phyloP scores from a whole-genome alignment of 1,140 invertebrate species.

The Lethrus apterus region DNA sequence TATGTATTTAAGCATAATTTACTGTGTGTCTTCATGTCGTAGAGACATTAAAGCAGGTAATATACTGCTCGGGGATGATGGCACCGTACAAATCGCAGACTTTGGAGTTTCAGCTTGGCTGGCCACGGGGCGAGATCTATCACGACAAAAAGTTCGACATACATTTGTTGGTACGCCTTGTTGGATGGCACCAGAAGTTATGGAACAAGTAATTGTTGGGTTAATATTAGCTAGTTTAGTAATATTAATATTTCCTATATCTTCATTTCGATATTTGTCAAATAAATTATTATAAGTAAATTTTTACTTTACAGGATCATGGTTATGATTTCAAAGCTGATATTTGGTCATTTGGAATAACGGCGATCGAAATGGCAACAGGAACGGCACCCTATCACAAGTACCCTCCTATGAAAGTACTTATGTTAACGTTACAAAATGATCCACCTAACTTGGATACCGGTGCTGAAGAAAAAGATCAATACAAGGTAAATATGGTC shows the following conservation, averaged over 20 bases:
- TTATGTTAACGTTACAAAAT: slow-evolving; percentile 97
- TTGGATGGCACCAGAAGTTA: slow-evolving; percentile 99
- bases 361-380: slow-evolving; percentile 97
- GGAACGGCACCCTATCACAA: slow-evolving; percentile 98
- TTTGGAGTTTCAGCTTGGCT: slow-evolving; percentile 92
- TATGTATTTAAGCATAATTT: slow-evolving; percentile 2
- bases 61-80: slow-evolving; percentile 95
- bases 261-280: too few species aligned
- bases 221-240: too few species aligned
- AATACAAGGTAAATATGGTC: slow-evolving; percentile 78
- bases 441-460: slow-evolving; percentile 96
- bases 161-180: slow-evolving; percentile 97
- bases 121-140: slow-evolving; percentile 81
- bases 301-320: slow-evolving; percentile 62
- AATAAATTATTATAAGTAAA: neutral
- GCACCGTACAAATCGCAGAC: slow-evolving; percentile 96
- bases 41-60: slow-evolving; percentile 98
- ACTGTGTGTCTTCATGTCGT: too few species aligned
- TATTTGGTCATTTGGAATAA: slow-evolving; percentile 99
- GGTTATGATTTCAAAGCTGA: slow-evolving; percentile 99
- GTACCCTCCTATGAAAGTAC: slow-evolving; percentile 98
- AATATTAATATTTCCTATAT: too few species aligned
- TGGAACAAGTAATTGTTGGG: slow-evolving; percentile 55
- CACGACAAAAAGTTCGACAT: slow-evolving; percentile 90
- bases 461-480: slow-evolving; percentile 91